phyloP scores from a whole-genome alignment of 2,888 invertebrate species.

The Cephus runcator region DNA sequence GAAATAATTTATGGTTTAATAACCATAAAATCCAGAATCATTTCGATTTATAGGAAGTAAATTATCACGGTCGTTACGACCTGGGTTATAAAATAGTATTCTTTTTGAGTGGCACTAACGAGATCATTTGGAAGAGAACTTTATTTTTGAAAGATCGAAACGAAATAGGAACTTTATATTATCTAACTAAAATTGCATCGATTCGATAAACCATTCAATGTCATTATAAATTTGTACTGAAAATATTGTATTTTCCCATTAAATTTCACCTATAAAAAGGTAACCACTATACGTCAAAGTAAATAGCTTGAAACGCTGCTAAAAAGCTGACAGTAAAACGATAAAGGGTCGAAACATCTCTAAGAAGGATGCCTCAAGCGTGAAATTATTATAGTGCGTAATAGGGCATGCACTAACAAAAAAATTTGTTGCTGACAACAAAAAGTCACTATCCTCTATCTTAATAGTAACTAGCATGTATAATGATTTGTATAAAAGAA shows the following conservation, averaged over 20 bases:
- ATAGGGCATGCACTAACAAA: conserved; percentile 5
- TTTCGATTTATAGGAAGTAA: background rate
- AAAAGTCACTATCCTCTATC: background rate
- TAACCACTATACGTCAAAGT: background rate
- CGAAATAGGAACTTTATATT: background rate
- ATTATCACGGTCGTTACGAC: background rate
- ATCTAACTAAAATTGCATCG: background rate
- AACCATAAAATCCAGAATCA: background rate
- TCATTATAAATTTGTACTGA: background rate
- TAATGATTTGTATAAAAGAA: background rate
- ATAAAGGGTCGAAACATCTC: background rate
- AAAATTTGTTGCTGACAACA: background rate
- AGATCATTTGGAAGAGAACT: background rate
- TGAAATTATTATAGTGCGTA: background rate
- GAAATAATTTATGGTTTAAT: background rate
- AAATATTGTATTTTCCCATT: background rate
- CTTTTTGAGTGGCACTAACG: background rate
- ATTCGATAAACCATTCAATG: background rate
- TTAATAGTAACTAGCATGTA: background rate
- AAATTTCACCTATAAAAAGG: background rate
- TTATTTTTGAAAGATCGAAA: background rate
- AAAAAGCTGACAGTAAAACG: background rate
- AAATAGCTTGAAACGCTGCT: background rate
- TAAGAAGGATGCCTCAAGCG: conserved; percentile 5
- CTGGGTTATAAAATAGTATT: background rate